Evolutionary conservation across 2,888 invertebrate species (phyloP), one percentile per base, ranked within the genome.

Genomic region (Orgyia antiqua): DNA sequence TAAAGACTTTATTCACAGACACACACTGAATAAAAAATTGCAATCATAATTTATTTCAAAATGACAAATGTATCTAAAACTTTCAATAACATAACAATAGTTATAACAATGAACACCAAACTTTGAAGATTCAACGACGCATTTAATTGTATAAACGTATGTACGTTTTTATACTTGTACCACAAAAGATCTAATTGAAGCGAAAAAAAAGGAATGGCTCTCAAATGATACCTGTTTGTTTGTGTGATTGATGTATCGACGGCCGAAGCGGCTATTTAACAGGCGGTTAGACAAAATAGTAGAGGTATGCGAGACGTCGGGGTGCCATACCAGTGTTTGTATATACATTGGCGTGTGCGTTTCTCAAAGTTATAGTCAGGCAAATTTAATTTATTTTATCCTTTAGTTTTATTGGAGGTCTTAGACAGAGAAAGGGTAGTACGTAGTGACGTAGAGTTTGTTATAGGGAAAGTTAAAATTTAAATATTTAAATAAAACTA

Each of bases 181-280:
- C 61, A 84, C 84, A 86, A 86, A 86, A 77, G 84, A 60, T 73
- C 78, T 86, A 86, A 86, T 86, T 86, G 84, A 75, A 75, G 75
- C 64, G 74, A 73, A 79, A 80, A 51, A 76, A 76, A 76, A 72
- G 57, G 58, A 69, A 67, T 54, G 58, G 56, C 56, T 55, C 61
- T 68, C 68, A 73, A 75, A 76, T 73, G 75, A 64, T 66, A 60
- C 52, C 54, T 68, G 64, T 69, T 70, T 70, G 70, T 70, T 69
- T 78, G 74, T 69, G 54, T 82, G 80, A 82, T 82, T 82, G 83
- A 83, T 83, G 83, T 82, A 84, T 84, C 78, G 84, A 84, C 76
- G 73, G 51, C 60, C 60, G 64, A 68, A 58, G 56, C 66, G 77
- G 82, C 82, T 72, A 83, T 86, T 84, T 84, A 84, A 82, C 80